Conservation (phyloP, 2,888 invertebrate genomes). For the Dynastes tityus region DNA sequence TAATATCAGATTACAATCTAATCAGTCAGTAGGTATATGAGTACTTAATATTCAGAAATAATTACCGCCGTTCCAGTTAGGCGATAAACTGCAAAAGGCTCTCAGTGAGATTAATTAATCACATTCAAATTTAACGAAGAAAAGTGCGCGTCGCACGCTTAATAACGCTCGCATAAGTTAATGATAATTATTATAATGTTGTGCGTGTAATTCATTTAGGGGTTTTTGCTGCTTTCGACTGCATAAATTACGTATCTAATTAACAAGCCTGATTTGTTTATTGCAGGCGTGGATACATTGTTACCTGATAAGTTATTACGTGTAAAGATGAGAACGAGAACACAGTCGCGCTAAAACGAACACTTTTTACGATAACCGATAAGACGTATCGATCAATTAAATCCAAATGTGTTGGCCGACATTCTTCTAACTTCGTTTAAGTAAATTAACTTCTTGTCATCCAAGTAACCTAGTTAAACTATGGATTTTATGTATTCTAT, state of each 20-base stretch:
- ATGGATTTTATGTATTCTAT: too few species aligned
- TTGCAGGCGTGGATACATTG: conserved; percentile 44
- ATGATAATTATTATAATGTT: conserved; percentile 30
- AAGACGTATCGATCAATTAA: not conserved
- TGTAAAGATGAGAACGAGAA: conserved; percentile 27
- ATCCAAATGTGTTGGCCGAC: not conserved
- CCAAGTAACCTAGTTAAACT: too few species aligned
- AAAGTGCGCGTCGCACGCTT: conserved; percentile 15
- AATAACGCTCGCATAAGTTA: conserved; percentile 20
- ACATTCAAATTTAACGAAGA: conserved; percentile 40
- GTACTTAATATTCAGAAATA: conserved; percentile 40
- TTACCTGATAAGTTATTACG: conserved; percentile 30
- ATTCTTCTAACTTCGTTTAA: not conserved
- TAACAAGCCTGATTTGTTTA: conserved; percentile 39
- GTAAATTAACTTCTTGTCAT: too few species aligned
- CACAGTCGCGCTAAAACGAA: not conserved
- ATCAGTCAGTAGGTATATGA: conserved; percentile 16
- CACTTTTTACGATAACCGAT: not conserved
- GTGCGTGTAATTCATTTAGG: conserved; percentile 40
- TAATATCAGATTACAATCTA: conserved; percentile 36
- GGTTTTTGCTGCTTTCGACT: conserved; percentile 39
- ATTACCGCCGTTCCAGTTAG: conserved; percentile 32
- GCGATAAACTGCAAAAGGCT: conserved; percentile 35
- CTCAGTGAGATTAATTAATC: conserved; percentile 35
- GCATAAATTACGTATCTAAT: conserved; percentile 45